A percentile compares a stretch with the other conserved stretches of the same genome.
Conservation (phyloP, 2,888 invertebrate genomes). For the Eudemis profundana region DNA sequence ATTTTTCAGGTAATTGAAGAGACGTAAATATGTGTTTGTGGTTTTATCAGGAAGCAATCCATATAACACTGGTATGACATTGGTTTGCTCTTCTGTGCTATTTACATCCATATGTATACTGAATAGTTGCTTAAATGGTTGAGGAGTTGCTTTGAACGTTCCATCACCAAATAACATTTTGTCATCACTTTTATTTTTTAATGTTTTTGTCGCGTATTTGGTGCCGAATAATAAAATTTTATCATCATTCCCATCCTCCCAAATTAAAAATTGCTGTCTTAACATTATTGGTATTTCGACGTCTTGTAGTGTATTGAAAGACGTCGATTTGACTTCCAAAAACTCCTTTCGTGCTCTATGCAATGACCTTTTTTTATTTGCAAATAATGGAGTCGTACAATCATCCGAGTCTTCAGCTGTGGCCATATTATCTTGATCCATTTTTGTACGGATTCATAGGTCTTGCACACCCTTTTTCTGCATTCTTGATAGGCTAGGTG, state of each 20-base stretch:
- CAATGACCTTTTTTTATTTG: constrained; percentile 22
- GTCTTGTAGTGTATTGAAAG: constrained; percentile 21
- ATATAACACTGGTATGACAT: constrained; percentile 1
- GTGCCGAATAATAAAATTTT: constrained; percentile 26
- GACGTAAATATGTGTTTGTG: constrained; percentile 21
- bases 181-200: constrained; percentile 8
- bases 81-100: constrained; percentile 2
- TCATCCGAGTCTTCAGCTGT: constrained; percentile 13
- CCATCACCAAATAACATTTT: constrained; percentile 24
- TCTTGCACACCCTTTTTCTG: constrained; percentile 11
- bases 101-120: constrained; percentile 28
- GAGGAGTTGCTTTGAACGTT: constrained; percentile 24
- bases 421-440: neutral
- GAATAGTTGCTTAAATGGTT: constrained; percentile 8
- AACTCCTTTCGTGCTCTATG: constrained; percentile 22
- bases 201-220: constrained; percentile 10
- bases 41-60: constrained; percentile 10
- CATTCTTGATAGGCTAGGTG: constrained; percentile 18
- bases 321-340: constrained; percentile 17
- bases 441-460: constrained; percentile 8
- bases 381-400: constrained; percentile 22
- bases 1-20: constrained; percentile 25
- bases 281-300: constrained; percentile 20
- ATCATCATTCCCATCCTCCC: constrained; percentile 23
- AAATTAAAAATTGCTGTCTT: constrained; percentile 16